A percentile compares a stretch with the other conserved stretches of the same genome.
These are phyloP conservation scores for Coreius guichenoti DNA, from an alignment of 2,797 vertebrate genomes.

Conservation along the genomic window DNA sequence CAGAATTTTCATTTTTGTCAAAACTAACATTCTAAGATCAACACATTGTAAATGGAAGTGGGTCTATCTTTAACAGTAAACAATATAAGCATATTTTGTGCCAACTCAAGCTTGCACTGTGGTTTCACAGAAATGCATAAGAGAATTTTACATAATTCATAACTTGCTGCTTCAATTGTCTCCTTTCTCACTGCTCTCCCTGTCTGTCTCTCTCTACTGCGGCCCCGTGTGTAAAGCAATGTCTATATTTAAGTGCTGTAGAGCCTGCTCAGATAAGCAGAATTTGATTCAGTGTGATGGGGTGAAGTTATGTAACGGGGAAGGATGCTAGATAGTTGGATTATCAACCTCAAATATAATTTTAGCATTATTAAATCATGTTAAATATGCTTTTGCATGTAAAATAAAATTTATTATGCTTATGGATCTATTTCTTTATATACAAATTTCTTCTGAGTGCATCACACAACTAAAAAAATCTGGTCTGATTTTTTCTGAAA, in stretches of 20 bases:
- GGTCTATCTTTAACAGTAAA: background rate
- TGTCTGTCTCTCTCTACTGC: background rate
- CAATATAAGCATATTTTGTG: conserved; percentile 26
- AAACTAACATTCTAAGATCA: no score
- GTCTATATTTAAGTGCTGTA: conserved; percentile 69
- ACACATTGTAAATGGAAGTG: background rate
- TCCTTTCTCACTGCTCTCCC: conserved; percentile 1
- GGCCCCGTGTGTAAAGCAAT: conserved; percentile 58
- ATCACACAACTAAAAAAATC: background rate
- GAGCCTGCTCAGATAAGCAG: conserved; percentile 68
- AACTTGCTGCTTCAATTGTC: conserved; percentile 34
- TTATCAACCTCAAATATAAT: background rate
- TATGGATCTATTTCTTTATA: background rate
- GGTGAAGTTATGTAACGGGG: conserved; percentile 77
- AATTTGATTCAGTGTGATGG: conserved; percentile 80
- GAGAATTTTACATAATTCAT: conserved; percentile 62
- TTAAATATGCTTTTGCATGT: background rate
- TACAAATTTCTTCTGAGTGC: background rate
- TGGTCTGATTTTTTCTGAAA: background rate
- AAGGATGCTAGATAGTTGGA: conserved; percentile 62
- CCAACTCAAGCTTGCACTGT: conserved; percentile 17
- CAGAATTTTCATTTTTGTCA: background rate
- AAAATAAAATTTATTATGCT: background rate
- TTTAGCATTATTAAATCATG: background rate
- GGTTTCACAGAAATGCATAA: conserved; percentile 49